These are phyloP conservation scores for Rotaria macrura DNA, from an alignment of 2,888 invertebrate species.

Conservation along the genomic window DNA sequence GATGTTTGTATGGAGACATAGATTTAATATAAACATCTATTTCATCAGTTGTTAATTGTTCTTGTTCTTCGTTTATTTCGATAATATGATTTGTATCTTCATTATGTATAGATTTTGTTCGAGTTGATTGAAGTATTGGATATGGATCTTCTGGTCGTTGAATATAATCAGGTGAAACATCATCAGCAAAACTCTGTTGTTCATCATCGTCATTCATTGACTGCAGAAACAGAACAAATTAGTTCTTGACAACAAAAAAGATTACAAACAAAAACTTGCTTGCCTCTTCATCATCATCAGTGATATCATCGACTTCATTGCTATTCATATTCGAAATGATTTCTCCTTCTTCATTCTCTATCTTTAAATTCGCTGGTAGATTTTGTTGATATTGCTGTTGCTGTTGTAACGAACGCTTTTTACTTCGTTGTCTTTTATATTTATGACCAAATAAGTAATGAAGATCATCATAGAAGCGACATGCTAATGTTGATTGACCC, in stretches of 20 bases:
- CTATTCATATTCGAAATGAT: neutral
- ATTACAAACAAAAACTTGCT: neutral
- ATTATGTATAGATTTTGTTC: neutral
- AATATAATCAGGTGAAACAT: neutral
- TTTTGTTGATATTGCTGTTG: neutral
- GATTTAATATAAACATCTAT: neutral
- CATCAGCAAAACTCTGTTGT: neutral
- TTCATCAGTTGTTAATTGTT: neutral
- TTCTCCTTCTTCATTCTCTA: neutral
- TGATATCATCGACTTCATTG: neutral
- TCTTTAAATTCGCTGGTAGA: neutral
- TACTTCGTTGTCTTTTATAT: constrained; percentile 16
- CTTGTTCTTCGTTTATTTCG: neutral
- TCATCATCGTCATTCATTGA: neutral
- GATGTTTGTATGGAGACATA: constrained; percentile 12
- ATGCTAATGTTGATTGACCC: neutral
- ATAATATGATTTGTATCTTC: neutral
- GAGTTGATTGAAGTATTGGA: neutral
- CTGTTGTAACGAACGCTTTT: neutral
- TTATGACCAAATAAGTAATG: constrained; percentile 18
- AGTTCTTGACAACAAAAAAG: neutral
- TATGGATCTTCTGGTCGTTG: neutral
- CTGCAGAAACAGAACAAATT: neutral
- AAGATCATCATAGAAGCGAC: constrained; percentile 17
- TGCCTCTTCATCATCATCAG: neutral